phyloP scores from a whole-genome alignment of 2,797 vertebrate genomes.

The Propithecus perrieri region DNA sequence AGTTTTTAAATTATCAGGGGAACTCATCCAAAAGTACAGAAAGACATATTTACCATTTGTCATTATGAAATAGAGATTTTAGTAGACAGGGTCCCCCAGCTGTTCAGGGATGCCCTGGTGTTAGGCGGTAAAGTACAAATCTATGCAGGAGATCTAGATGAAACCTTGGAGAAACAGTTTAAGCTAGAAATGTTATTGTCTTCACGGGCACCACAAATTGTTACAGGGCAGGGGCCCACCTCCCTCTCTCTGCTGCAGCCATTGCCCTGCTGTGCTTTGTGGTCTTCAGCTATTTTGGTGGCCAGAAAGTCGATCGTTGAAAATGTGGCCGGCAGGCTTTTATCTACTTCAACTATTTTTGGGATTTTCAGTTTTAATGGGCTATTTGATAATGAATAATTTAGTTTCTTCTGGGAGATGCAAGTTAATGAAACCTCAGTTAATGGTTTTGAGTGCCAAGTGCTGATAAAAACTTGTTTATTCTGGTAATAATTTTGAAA shows the following conservation, averaged over 20 bases:
- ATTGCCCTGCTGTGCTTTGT: neutral
- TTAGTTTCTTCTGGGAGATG: slow-evolving; percentile 61
- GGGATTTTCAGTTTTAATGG: slow-evolving; percentile 54
- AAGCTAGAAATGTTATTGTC: neutral
- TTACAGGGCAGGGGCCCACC: neutral
- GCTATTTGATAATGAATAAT: slow-evolving; percentile 72
- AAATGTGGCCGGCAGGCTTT: neutral
- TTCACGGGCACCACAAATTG: neutral
- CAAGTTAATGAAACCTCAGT: slow-evolving; percentile 58
- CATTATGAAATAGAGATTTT: neutral
- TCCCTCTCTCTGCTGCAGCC: neutral
- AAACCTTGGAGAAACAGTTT: neutral
- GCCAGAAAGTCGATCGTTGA: neutral
- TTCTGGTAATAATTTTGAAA: slow-evolving; percentile 46
- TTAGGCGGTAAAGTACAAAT: neutral
- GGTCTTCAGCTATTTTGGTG: neutral
- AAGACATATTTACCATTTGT: neutral
- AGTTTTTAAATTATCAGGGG: neutral
- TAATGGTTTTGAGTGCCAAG: slow-evolving; percentile 56
- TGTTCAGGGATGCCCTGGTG: neutral
- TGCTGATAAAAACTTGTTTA: slow-evolving; percentile 47
- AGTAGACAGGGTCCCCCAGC: neutral
- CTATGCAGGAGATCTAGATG: neutral
- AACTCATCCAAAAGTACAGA: neutral
- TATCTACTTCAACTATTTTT: slow-evolving; percentile 30